Base-by-base conservation (phyloP, 2,888 invertebrate genomes). In the Crioceris asparagi region DNA sequence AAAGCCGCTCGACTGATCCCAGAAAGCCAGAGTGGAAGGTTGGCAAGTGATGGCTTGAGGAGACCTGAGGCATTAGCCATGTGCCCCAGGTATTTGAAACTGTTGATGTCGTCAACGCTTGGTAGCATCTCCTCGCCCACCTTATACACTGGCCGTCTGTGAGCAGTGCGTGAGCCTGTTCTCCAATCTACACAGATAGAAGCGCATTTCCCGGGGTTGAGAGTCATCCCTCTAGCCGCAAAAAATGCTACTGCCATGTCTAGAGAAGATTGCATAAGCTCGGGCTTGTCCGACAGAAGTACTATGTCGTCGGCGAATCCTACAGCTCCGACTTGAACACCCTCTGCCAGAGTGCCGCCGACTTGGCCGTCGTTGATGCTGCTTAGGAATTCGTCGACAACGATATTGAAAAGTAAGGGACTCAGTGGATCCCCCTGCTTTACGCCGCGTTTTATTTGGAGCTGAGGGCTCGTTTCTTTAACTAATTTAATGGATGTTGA, bases 361-460 rank as follows among this genome's bases (percentile, higher is more conserved):
- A 15, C 17, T 7, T 15, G 2, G 15, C 32, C 11, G 14, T 7
- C 17, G 17, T 35, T 29, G 16, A 26, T 14, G 10, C 4, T 3
- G 7, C 6, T 6, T n/a, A 53, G 37, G 1, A 55, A 43, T 25
- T 53, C 50, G 35, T 55, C 54, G 11, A 56, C 32, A 0, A 56
- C 48, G 2, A 53, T 11, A 17, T 53, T 53, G 18, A 57, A 53
- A 0, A 52, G 36, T 0, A 51, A 2, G 0, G 54, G 52, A 10
- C 60, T 59, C 10, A 65, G 42, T 1, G 61, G 62, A 40, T 64
- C 62, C 0, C 64, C 65, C 45, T 66, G 66, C 7, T 59, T 53
- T 3, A 65, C 64, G 1, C 63, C 62, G 16, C 57, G 49, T 1
- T 12, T 32, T 3, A 53, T 40, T 2, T 3, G 17, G 6, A 56